Evolutionary conservation across 2,888 invertebrate species (phyloP), one percentile per base, ranked within the genome.

Genomic region (Neoascia interrupta): DNA sequence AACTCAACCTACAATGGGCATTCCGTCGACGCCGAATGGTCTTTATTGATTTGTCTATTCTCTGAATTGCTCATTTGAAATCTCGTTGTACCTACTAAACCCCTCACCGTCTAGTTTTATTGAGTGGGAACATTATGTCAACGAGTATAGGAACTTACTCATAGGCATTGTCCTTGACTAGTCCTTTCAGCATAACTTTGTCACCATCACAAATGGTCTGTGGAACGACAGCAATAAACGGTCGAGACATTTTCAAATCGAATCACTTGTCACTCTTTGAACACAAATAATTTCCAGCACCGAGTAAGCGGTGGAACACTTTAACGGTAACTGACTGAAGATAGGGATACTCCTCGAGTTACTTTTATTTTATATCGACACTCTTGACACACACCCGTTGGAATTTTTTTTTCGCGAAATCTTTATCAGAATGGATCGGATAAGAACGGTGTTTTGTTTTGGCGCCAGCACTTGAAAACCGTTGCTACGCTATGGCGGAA

Each of bases 161-260:
- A 68, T 85, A 72, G 19, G 88, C 85, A 43, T 84, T 63, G 18
- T 84, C 81, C 39, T 72, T 81, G 16, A 88, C 72, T 51, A 81
- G 84, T 51, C 87, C 88, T 72, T 83, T 85, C 18, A 88, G 81
- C 18, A 84, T 58, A 28, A 88, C 58, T 72, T 86, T 86, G 45
- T 84, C 85, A 18, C 87, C 83, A 21, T 81, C 54, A 80, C 82
- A 37, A 54, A 84, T 31, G 51, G 74, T 64, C 79, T 83, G 74
- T 23, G 88, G 88, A 36, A 87, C 66, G 36, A 84, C 76, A 39
- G 84, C 82, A 28, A 83, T 81, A 49, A 84, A 87, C 81, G 39
- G 84, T 82, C 66, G 84, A 73, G 60, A 86, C 76, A 85, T 86
- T 85, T 74, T 60, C 36, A 61, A 66, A 21, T 43, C 16, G 3